phyloP scores from a whole-genome alignment of 2,888 invertebrate genomes.

The Oscheius sp. region DNA sequence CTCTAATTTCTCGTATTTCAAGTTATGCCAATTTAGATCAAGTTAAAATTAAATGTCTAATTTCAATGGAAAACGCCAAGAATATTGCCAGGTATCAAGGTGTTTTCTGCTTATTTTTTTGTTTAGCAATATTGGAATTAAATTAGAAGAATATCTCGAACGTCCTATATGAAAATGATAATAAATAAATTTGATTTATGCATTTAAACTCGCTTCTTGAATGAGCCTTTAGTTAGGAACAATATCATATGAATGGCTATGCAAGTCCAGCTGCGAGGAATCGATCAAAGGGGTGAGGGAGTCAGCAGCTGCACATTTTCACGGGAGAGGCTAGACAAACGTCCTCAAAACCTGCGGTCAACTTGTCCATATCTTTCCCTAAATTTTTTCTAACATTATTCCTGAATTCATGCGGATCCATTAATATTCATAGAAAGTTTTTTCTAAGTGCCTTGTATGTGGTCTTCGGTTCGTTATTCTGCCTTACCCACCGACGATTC shows the following conservation, averaged over 20 bases:
- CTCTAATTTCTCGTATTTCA: neutral
- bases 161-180: neutral
- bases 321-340: slow-evolving; percentile 12
- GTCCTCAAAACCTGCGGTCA: neutral
- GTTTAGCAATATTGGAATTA: slow-evolving; percentile 4
- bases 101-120: too few species aligned
- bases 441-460: neutral
- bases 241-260: slow-evolving; percentile 18
- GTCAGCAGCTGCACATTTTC: neutral
- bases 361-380: neutral
- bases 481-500: slow-evolving; percentile 37
- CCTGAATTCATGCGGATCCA: neutral
- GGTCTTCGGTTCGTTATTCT: slow-evolving; percentile 38
- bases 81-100: slow-evolving; percentile 23
- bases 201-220: neutral
- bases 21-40: slow-evolving; percentile 24
- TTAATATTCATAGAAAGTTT: neutral
- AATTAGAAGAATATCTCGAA: slow-evolving; percentile 18
- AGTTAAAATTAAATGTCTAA: slow-evolving; percentile 12
- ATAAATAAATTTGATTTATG: neutral
- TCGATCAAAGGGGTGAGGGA: slow-evolving; percentile 7
- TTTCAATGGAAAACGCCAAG: slow-evolving; percentile 11
- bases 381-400: neutral
- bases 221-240: neutral
- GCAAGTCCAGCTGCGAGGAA: slow-evolving; percentile 26